Base-by-base conservation (phyloP, 2,888 invertebrate genomes). In the Lamellibrachia columna region DNA sequence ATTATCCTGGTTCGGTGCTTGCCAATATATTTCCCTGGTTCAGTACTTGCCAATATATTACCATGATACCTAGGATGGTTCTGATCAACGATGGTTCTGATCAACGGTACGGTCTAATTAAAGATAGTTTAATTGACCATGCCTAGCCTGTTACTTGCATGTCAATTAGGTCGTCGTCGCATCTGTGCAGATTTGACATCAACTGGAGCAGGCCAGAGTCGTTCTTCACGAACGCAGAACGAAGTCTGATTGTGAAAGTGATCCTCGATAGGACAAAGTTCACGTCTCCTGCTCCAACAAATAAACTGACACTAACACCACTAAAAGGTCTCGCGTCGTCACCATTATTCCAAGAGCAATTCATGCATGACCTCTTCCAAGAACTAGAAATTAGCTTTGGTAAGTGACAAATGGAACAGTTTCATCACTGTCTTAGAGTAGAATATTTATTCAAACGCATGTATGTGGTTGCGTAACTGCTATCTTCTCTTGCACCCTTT, bases 211-310 rank as follows among this genome's bases (percentile, higher is more conserved):
- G 91, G 93, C 95, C 91, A 11, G 91, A 93, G 90, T 97, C 97
- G 92, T 98, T 99, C 97, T 99, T 99, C 97, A 98, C 98, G 91
- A 98, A 98, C 3, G 98, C 98, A 3, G 98, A 98, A 92, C 97
- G 98, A 93, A 98, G 98, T 22, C 97, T 98, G 94, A 98, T 99
- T 94, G 98, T 99, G 0, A 98, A 99, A 96, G 99, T 98, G 96
- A 98, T 99, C 95, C 97, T 99, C 95, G 98, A 98, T 96, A 97
- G 99, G 93, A 98, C 98, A 96, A 97, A 98, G 95, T 99, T 98
- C 96, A 97, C 98, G 11, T 90, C 91, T 0, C 75, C 75, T 75
- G 22, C 75, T 22, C 75, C 75, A 75, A 4, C 2, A 75, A 75
- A 11, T 2, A 75, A n/a, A 75, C 6, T 75, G 11, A 75, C n/a